Conservation (phyloP, 2,797 vertebrate genomes). For the Clamator glandarius region DNA sequence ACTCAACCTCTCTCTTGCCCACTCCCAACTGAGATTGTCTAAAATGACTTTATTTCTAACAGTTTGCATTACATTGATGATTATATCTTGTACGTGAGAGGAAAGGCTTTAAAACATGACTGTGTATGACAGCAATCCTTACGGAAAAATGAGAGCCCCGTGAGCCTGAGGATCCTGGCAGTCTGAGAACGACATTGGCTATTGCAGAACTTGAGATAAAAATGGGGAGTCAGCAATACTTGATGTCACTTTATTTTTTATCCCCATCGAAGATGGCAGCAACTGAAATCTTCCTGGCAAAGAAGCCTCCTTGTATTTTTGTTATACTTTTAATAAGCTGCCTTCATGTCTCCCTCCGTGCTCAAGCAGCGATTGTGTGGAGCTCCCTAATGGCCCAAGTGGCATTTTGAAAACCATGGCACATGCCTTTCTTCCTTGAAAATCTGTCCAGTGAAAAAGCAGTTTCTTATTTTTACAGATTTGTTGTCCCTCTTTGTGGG, state of each 20-base stretch:
- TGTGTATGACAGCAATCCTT: not conserved
- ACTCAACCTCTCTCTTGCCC: not conserved
- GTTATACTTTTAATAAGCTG: conserved; percentile 17
- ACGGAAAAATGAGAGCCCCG: not conserved
- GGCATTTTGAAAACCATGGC: not conserved
- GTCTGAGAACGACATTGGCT: not conserved
- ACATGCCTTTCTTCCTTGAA: not conserved
- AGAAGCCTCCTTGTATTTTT: not conserved
- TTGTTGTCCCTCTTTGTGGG: not conserved
- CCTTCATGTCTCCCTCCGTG: not conserved
- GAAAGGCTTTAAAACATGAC: not conserved
- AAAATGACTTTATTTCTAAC: not conserved
- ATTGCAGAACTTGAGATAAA: not conserved
- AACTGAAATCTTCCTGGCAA: conserved; percentile 18
- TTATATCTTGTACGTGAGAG: not conserved
- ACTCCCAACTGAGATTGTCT: not conserved
- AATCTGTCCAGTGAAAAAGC: not conserved
- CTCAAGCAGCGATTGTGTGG: not conserved
- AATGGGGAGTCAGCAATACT: not conserved
- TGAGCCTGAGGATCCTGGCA: not conserved
- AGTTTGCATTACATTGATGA: not conserved
- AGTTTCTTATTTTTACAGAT: conserved; percentile 28
- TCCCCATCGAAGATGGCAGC: not conserved
- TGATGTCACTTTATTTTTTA: not conserved
- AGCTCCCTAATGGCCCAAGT: not conserved